Percentiles rank a stretch among this genome's conserved stretches.
phyloP scores from a whole-genome alignment of 2,797 vertebrate genomes.

The Prionace glauca region DNA sequence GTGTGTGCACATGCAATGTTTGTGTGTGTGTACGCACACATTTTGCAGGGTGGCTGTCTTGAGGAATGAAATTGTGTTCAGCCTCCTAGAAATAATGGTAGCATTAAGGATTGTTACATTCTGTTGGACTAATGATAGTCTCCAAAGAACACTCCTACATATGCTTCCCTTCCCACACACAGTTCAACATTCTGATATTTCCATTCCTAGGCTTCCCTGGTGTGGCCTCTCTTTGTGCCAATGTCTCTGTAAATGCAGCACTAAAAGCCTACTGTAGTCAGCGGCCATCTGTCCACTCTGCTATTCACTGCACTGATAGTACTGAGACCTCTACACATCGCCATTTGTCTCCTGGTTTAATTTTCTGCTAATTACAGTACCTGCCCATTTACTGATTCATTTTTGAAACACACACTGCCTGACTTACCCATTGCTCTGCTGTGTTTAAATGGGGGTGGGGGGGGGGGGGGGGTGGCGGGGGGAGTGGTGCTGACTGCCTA shows the following conservation, averaged over 20 bases:
- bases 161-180: neutral
- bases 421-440: too few species aligned
- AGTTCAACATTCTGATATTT: neutral
- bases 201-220: neutral
- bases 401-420: neutral
- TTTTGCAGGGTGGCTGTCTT: too few species aligned
- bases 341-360: neutral
- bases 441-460: too few species aligned
- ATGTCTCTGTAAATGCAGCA: neutral
- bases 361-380: neutral
- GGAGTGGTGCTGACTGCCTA: too few species aligned
- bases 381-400: neutral
- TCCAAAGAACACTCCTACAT: neutral
- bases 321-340: neutral
- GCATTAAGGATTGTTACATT: neutral
- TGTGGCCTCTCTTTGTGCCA: neutral
- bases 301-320: neutral
- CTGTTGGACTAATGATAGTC: neutral
- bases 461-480: too few species aligned
- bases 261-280: neutral
- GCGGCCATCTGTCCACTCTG: neutral
- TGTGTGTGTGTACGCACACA: too few species aligned
- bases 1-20: too few species aligned
- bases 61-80: too few species aligned
- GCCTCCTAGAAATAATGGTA: neutral